These are phyloP conservation scores for Drosophila subpulchrella DNA, from an alignment of 1,140 invertebrate genomes.

Conservation along the genomic window DNA sequence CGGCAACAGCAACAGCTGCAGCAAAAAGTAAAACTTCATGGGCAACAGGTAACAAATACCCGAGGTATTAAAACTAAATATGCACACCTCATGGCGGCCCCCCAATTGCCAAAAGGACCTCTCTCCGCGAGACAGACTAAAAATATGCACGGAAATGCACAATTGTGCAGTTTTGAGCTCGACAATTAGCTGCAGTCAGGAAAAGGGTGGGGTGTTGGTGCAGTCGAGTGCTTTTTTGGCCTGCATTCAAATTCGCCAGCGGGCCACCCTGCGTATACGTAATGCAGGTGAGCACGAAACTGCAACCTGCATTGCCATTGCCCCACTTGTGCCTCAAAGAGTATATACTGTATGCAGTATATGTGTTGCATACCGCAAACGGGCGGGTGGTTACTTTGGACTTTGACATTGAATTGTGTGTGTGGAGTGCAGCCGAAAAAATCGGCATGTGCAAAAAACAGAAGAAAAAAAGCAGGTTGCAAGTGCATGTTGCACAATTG, in stretches of 20 bases:
- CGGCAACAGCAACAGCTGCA: constrained; percentile 61
- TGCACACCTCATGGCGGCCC: constrained; percentile 52
- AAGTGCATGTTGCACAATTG: constrained; percentile 81
- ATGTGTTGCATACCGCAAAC: constrained; percentile 19
- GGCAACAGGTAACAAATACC: constrained; percentile 82
- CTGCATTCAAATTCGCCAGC: constrained; percentile 69
- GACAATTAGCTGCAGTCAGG: constrained; percentile 80
- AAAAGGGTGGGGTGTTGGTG: constrained; percentile 10
- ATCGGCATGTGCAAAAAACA: constrained; percentile 20
- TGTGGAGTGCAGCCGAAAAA: constrained; percentile 31
- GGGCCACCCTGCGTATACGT: constrained; percentile 68
- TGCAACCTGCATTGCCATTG: constrained; percentile 10
- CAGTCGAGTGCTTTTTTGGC: constrained; percentile 57
- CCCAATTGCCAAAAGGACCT: background rate
- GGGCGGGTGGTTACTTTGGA: constrained; percentile 52
- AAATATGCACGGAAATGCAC: constrained; percentile 84
- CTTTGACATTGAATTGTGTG: constrained; percentile 81
- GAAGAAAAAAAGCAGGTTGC: constrained; percentile 34
- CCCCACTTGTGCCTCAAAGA: constrained; percentile 4
- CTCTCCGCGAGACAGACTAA: constrained; percentile 40
- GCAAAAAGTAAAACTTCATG: constrained; percentile 73
- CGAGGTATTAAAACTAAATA: constrained; percentile 82
- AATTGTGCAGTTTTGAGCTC: constrained; percentile 81
- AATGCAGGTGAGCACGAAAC: constrained; percentile 61
- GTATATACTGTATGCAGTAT: background rate